phyloP scores from a whole-genome alignment of 2,888 invertebrate species.

The Nemotelus pantherinus region DNA sequence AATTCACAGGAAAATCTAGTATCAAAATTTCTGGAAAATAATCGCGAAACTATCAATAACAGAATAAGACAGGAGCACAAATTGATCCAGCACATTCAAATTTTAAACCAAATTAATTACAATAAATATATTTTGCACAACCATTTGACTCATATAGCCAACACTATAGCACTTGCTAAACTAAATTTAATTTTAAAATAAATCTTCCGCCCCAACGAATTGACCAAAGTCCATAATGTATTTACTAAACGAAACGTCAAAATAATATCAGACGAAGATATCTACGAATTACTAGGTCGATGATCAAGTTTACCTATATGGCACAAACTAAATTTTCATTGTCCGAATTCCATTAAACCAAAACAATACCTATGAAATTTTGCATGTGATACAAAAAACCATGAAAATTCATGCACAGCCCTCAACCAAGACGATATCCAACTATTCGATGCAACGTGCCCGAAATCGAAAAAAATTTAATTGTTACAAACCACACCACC shows the following conservation, averaged over 20 bases:
- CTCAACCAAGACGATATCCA: conserved; percentile 3
- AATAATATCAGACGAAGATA: too few species aligned
- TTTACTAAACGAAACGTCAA: background rate
- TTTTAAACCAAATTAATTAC: background rate
- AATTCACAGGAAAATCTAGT: too few species aligned
- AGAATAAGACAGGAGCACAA: background rate
- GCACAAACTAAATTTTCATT: too few species aligned
- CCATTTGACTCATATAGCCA: background rate
- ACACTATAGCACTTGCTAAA: background rate
- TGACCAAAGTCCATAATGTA: background rate
- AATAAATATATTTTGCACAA: background rate
- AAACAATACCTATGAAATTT: background rate
- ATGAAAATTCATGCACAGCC: background rate
- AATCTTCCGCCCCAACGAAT: background rate
- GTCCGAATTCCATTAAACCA: too few species aligned
- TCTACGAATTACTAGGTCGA: too few species aligned
- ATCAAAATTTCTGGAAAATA: background rate
- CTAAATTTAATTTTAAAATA: background rate
- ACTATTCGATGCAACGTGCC: background rate
- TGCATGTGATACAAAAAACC: background rate
- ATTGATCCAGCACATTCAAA: background rate
- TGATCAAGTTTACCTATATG: too few species aligned
- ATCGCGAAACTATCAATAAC: background rate
- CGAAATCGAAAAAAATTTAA: too few species aligned
- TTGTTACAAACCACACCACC: too few species aligned